These are phyloP conservation scores for Anoplolepis gracilipes DNA, from an alignment of 1,140 invertebrate genomes.

Conservation along the genomic window DNA sequence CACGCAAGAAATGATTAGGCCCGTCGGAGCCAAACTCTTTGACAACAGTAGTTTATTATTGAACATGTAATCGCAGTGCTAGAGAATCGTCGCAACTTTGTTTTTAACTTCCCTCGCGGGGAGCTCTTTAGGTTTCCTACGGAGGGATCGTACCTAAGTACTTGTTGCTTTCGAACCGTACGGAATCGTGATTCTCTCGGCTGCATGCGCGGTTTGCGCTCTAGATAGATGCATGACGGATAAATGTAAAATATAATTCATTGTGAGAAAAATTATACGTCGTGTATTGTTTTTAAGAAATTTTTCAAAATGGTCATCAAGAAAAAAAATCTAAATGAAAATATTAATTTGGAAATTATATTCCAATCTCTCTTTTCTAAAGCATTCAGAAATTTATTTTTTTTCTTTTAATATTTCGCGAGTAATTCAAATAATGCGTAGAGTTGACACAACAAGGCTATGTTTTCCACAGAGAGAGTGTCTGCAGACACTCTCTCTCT, in stretches of 20 bases:
- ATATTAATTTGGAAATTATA: not conserved
- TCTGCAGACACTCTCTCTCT: constrained; percentile 1
- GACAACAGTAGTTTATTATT: constrained; percentile 65
- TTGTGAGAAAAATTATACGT: not conserved
- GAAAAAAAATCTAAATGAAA: not conserved
- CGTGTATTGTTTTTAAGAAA: not conserved
- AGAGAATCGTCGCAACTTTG: constrained; percentile 69
- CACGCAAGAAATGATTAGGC: constrained; percentile 37
- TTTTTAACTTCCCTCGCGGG: constrained; percentile 65
- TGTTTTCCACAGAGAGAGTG: not conserved
- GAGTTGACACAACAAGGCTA: not conserved
- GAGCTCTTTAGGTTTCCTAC: constrained; percentile 69
- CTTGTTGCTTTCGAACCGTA: constrained; percentile 75
- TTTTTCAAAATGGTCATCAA: not conserved
- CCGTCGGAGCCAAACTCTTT: constrained; percentile 1
- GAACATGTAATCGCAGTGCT: constrained; percentile 61
- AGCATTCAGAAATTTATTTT: not conserved
- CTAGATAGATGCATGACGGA: not conserved
- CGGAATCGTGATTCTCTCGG: constrained; percentile 69
- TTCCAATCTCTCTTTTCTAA: not conserved
- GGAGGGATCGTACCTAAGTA: constrained; percentile 68
- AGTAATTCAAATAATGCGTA: too few relatives aligned
- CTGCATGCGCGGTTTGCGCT: constrained; percentile 29
- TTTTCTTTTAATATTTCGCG: too few relatives aligned
- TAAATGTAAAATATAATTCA: not conserved